phyloP scores from a whole-genome alignment of 2,113 vertebrate species.

The Sceloporus undulatus region DNA sequence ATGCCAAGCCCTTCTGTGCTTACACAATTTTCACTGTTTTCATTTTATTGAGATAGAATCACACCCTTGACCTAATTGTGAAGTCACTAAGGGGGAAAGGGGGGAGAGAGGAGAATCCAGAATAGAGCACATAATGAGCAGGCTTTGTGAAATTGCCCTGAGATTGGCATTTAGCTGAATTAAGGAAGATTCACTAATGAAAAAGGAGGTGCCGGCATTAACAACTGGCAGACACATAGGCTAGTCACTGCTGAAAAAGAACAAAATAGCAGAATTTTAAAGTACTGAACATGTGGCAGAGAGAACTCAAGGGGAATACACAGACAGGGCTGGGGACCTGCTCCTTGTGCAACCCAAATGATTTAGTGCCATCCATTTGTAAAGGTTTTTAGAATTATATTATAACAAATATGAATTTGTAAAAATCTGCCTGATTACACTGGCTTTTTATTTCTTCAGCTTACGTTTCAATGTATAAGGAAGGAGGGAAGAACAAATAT shows the following conservation, averaged over 20 bases:
- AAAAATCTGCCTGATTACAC: constrained; percentile 24
- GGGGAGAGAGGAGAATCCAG: neutral
- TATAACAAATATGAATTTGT: constrained; percentile 11
- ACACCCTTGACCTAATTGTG: constrained; percentile 73
- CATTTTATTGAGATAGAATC: constrained; percentile 24
- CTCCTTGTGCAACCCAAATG: constrained; percentile 17
- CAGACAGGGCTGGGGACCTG: neutral
- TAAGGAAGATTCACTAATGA: constrained; percentile 69
- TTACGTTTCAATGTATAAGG: neutral
- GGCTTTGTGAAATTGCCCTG: constrained; percentile 60
- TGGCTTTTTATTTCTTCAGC: neutral
- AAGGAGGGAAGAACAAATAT: neutral
- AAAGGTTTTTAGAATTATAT: constrained; percentile 38
- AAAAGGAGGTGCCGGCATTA: constrained; percentile 47
- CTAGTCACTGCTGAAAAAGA: constrained; percentile 60
- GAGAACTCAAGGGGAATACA: constrained; percentile 27
- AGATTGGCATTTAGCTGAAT: constrained; percentile 74
- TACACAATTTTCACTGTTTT: constrained; percentile 30
- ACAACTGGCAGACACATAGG: constrained; percentile 57
- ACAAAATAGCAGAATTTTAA: constrained; percentile 48
- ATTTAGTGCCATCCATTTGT: constrained; percentile 18
- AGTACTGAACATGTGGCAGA: constrained; percentile 11
- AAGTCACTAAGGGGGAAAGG: constrained; percentile 54
- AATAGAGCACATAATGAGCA: constrained; percentile 51
- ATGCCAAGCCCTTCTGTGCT: neutral